Conservation (phyloP, 2,113 vertebrate species). For the Chascanopsetta lugubris region DNA sequence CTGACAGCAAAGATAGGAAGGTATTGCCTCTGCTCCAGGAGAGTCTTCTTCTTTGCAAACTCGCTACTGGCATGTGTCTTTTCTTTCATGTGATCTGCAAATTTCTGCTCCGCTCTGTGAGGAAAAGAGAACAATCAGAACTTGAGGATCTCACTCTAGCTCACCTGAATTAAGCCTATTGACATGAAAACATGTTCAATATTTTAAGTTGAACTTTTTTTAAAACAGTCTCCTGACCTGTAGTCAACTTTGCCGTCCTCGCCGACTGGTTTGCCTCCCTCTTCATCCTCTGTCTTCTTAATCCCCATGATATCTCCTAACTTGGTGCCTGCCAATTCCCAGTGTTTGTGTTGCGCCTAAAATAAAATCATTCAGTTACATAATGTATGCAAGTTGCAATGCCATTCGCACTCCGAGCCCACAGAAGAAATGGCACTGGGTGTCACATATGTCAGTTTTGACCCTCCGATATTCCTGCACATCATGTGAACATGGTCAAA, state of each 20-base stretch:
- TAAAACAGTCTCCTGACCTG: conserved; percentile 77
- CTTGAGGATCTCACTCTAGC: background rate
- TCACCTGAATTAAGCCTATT: background rate
- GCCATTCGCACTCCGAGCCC: conserved; percentile 1
- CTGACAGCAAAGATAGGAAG: conserved; percentile 96
- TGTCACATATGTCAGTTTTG: background rate
- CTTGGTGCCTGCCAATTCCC: conserved; percentile 98
- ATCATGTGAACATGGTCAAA: background rate
- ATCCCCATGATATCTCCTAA: conserved; percentile 98
- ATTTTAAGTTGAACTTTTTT: too few relatives aligned
- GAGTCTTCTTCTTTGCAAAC: conserved; percentile 94
- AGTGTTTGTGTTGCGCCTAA: conserved; percentile 98
- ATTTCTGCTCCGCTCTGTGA: conserved; percentile 94
- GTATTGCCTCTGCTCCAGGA: conserved; percentile 96
- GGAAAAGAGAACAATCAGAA: background rate
- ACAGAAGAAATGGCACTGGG: background rate
- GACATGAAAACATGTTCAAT: background rate
- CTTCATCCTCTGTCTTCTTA: conserved; percentile 90
- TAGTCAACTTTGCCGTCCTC: conserved; percentile 98
- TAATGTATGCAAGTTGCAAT: background rate
- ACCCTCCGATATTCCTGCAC: too few relatives aligned
- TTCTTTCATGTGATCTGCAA: conserved; percentile 98
- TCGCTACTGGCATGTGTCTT: conserved; percentile 95
- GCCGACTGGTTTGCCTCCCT: conserved; percentile 80
- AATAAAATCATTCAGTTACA: conserved; percentile 28